phyloP scores from a whole-genome alignment of 2,113 vertebrate genomes.

The Carassius gibelio region DNA sequence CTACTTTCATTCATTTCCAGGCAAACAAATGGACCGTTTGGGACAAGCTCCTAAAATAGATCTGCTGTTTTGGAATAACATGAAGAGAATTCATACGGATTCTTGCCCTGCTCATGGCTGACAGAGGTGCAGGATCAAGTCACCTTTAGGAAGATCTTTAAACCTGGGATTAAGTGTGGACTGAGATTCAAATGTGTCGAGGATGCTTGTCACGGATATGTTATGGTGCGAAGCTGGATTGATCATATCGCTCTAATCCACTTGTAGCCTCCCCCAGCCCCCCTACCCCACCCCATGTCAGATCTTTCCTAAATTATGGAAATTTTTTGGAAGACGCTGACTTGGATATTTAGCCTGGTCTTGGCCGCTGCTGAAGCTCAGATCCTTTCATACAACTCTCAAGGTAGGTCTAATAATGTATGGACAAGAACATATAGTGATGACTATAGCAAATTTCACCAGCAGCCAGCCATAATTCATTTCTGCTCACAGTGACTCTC shows the following conservation, averaged over 20 bases:
- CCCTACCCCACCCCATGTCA: conserved; percentile 72
- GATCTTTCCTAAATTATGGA: conserved; percentile 94
- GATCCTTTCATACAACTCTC: conserved; percentile 90
- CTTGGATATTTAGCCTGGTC: conserved; percentile 95
- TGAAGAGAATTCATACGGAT: conserved; percentile 76
- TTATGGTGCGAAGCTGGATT: conserved; percentile 85
- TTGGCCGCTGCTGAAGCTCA: conserved; percentile 93
- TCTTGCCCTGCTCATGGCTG: conserved; percentile 74
- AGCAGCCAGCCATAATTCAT: conserved; percentile 1
- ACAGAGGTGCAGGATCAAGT: conserved; percentile 81
- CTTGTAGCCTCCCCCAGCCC: conserved; percentile 80
- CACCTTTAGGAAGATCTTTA: conserved; percentile 72
- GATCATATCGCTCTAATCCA: conserved; percentile 79
- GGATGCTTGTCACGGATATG: conserved; percentile 78
- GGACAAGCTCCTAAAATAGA: conserved; percentile 76
- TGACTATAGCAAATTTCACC: background rate
- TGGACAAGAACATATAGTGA: background rate
- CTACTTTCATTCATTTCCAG: conserved; percentile 71
- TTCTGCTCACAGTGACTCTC: conserved; percentile 12
- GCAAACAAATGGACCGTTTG: conserved; percentile 82
- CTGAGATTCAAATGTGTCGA: conserved; percentile 50
- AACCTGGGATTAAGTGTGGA: conserved; percentile 64
- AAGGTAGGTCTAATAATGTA: conserved; percentile 82
- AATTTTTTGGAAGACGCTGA: conserved; percentile 98
- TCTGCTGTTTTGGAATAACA: conserved; percentile 76